Evolutionary conservation across 2,797 vertebrate genomes (phyloP).

Genomic region (Chromobotia macracanthus): DNA sequence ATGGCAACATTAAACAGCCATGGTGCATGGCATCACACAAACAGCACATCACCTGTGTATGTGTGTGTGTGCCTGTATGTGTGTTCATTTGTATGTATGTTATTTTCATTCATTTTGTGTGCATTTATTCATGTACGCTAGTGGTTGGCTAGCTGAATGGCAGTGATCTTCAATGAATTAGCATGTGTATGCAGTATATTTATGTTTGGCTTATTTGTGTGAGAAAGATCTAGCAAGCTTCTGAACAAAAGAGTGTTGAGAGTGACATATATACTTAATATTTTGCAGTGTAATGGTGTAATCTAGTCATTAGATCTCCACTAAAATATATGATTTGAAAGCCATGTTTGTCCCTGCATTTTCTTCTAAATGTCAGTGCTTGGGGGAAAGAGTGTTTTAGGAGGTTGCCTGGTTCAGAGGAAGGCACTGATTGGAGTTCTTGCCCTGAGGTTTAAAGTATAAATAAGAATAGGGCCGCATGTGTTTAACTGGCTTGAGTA

Average conservation of each 20-base stretch:
- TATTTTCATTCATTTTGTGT: conserved; percentile 32
- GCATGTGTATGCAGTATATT: conserved; percentile 33
- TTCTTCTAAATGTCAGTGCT: conserved; percentile 48
- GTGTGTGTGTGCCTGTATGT: conserved; percentile 24
- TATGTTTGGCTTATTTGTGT: background rate
- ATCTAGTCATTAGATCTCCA: conserved; percentile 28
- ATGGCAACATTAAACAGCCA: conserved; percentile 65
- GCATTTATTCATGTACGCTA: conserved; percentile 40
- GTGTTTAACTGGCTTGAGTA: background rate
- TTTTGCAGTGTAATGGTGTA: background rate
- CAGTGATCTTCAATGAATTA: conserved; percentile 28
- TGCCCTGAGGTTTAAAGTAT: background rate
- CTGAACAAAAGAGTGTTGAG: background rate
- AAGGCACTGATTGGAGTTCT: background rate
- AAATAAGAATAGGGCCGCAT: background rate
- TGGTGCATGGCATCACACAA: conserved; percentile 72
- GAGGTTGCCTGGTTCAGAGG: conserved; percentile 16
- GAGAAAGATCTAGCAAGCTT: background rate
- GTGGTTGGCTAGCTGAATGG: conserved; percentile 14
- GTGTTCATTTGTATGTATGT: background rate
- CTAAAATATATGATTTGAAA: conserved; percentile 40
- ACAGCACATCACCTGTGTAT: conserved; percentile 38
- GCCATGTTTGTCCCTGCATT: conserved; percentile 13
- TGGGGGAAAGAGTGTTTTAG: conserved; percentile 19
- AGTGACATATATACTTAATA: background rate